These are phyloP conservation scores for Drosophila borborema DNA, from an alignment of 2,888 invertebrate species.

Conservation along the genomic window DNA sequence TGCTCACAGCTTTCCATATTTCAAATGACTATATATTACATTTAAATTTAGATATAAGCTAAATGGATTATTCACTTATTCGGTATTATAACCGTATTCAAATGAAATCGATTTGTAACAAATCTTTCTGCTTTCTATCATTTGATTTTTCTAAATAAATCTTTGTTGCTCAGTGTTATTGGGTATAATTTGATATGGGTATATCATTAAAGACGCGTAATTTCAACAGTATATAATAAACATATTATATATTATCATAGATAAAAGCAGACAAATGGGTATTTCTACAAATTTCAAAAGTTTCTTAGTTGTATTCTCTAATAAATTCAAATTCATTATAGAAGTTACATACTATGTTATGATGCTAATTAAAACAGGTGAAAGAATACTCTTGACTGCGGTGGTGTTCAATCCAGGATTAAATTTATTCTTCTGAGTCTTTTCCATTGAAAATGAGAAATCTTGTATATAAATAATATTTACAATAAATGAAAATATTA, in stretches of 20 bases:
- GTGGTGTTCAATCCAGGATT: too few relatives aligned
- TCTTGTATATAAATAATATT: too few relatives aligned
- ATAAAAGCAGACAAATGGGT: not conserved
- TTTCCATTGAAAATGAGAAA: too few relatives aligned
- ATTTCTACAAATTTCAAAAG: not conserved
- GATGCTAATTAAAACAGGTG: too few relatives aligned
- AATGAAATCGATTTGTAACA: not conserved
- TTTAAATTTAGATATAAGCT: not conserved
- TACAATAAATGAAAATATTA: too few relatives aligned
- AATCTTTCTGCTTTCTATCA: not conserved
- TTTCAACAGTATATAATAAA: not conserved
- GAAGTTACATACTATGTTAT: too few relatives aligned
- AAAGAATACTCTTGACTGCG: too few relatives aligned
- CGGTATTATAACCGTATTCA: too few relatives aligned
- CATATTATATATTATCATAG: not conserved
- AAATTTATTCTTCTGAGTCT: too few relatives aligned
- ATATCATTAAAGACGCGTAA: conserved; percentile 1
- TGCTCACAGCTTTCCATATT: too few relatives aligned
- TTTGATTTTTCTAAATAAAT: not conserved
- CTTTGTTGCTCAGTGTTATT: conserved; percentile 1
- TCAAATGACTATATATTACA: too few relatives aligned
- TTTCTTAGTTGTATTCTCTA: not conserved
- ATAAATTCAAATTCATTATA: not conserved
- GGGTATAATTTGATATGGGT: conserved; percentile 2
- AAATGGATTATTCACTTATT: not conserved